Base-by-base conservation (phyloP, 2,888 invertebrate genomes). In the Drosophila suboccidentalis region DNA sequence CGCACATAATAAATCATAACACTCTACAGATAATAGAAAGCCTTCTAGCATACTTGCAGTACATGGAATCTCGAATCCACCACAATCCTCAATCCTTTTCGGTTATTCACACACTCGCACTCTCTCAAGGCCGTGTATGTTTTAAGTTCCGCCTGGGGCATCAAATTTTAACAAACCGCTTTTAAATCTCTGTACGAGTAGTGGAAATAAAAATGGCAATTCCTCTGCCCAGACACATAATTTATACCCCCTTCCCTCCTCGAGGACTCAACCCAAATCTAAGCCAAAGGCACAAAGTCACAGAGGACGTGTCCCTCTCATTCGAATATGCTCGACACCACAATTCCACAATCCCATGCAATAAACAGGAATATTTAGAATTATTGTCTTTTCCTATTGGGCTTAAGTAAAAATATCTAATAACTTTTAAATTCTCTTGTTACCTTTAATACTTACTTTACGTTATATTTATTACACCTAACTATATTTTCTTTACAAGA, bases 1-100 rank as follows among this genome's bases (percentile, higher is more conserved):
- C 89, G 71, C 87, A 87, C 85, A 71, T 74, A 87, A 84, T 84
- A 84, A 84, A 84, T 84, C 84, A 84, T 87, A 89, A 81, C 71
- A 81, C 74, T 89, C 84, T 71, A 59, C 73, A 87, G 89, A 84
- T 84, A 84, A 89, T 81, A 87, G 85, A 84, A 84, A 78, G 71
- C 71, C 87, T 70, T 58, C 79, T 61, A 61, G 69, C 69, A 61
- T 36, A 62, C 36, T 19, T 34, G 15, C 22, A 46, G 15, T 49
- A 47, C 63, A 71, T 75, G 75, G 19, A 57, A 60, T 60, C 75
- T 63, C 36, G 19, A 50, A 36, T 50, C 50, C 34, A 19, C 5
- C 34, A 11, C 41, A 50, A 46, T 53, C 41, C 47, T 13, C 29
- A 63, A 62, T 68, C 80, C 62, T 13, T 39, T 55, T 57, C 13